Percentiles rank a stretch among this genome's conserved stretches.
Evolutionary conservation across 2,888 invertebrate species (phyloP).

Genomic region (Dinocampus coccinellae): DNA sequence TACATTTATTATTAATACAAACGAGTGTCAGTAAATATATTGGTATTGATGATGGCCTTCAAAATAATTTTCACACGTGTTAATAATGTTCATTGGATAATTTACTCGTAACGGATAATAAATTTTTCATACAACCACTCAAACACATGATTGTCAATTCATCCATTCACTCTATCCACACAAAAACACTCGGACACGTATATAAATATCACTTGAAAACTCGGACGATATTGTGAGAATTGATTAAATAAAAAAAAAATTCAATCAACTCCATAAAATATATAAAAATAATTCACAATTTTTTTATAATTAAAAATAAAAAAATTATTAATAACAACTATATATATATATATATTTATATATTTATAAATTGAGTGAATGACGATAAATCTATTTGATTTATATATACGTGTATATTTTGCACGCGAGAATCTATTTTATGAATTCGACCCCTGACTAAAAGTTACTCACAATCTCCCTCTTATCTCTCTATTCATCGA

Average conservation of each 20-base stretch:
- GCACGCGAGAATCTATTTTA: constrained; percentile 26
- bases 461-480: constrained; percentile 1
- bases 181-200: too few relatives aligned
- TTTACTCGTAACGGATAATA: constrained; percentile 46
- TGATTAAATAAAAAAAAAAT: too few relatives aligned
- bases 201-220: too few relatives aligned
- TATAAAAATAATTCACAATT: too few relatives aligned
- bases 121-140: neutral
- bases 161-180: too few relatives aligned
- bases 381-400: constrained; percentile 54
- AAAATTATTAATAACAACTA: too few relatives aligned
- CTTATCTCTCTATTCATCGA: neutral
- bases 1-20: neutral
- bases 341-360: neutral
- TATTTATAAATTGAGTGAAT: constrained; percentile 10
- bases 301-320: too few relatives aligned
- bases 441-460: constrained; percentile 3
- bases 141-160: too few relatives aligned
- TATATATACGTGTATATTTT: neutral
- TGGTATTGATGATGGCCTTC: neutral
- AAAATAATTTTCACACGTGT: too few relatives aligned
- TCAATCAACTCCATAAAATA: too few relatives aligned
- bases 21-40: neutral
- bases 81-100: too few relatives aligned
- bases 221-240: too few relatives aligned